A percentile compares a stretch with the other conserved stretches of the same genome.
These are phyloP conservation scores for Cylas formicarius DNA, from an alignment of 1,140 invertebrate genomes.

Conservation along the genomic window DNA sequence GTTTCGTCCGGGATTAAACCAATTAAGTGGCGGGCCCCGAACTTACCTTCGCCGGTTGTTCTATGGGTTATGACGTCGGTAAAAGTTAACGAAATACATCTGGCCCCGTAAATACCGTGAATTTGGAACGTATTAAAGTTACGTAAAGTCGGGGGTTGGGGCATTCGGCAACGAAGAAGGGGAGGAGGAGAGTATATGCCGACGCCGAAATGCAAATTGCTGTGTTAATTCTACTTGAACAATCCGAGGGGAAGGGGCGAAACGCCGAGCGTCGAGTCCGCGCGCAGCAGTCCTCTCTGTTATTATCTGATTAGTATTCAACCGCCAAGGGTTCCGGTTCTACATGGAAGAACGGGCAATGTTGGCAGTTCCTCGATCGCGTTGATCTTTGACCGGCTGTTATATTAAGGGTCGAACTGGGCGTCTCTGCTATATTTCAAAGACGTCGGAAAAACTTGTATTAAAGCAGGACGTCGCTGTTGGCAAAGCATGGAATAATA, in stretches of 20 bases:
- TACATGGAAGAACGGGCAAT: too few species aligned
- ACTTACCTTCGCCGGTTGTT: constrained; percentile 4
- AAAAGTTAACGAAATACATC: constrained; percentile 17
- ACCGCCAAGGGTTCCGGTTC: constrained; percentile 13
- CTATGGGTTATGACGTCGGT: not conserved
- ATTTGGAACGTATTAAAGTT: constrained; percentile 23
- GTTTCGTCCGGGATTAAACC: constrained; percentile 10
- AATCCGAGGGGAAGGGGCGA: constrained; percentile 12
- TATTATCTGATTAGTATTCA: constrained; percentile 22
- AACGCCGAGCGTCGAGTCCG: constrained; percentile 4
- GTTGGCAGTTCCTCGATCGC: too few species aligned
- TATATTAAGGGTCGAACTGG: too few species aligned
- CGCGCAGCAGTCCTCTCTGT: too few species aligned
- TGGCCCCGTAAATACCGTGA: constrained; percentile 8
- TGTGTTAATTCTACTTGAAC: constrained; percentile 18
- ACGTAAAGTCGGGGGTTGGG: constrained; percentile 20
- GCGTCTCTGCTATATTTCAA: too few species aligned
- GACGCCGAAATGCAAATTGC: constrained; percentile 19
- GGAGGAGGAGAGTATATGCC: too few species aligned
- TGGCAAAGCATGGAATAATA: too few species aligned
- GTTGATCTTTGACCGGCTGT: too few species aligned
- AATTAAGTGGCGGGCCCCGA: constrained; percentile 15
- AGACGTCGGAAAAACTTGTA: too few species aligned
- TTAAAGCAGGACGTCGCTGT: too few species aligned
- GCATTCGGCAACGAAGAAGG: too few species aligned